Evolutionary conservation across 2,888 invertebrate species (phyloP).

Genomic region (Clitarchus hookeri): DNA sequence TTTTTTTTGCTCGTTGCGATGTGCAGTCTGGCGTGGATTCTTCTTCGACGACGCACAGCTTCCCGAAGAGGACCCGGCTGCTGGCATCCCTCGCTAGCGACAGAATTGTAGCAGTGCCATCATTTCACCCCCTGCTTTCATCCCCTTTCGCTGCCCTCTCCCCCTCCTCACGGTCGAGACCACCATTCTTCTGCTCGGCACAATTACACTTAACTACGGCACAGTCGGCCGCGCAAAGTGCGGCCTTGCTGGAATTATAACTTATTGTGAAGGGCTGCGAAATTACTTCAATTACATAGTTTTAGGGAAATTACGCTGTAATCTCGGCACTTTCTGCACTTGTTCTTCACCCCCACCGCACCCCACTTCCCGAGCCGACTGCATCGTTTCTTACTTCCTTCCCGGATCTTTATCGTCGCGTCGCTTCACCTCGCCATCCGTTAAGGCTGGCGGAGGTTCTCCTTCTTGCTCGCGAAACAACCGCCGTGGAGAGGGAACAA

Average conservation of each 20-base stretch:
- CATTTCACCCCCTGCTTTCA: not conserved
- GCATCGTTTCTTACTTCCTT: constrained; percentile 24
- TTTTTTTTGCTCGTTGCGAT: too few relatives aligned
- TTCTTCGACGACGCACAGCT: too few relatives aligned
- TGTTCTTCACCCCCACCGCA: not conserved
- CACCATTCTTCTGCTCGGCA: not conserved
- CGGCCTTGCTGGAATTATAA: constrained; percentile 36
- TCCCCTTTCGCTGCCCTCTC: constrained; percentile 2
- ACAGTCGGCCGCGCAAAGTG: constrained; percentile 40
- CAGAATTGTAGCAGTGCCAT: not conserved
- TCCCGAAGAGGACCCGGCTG: not conserved
- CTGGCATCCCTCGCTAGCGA: not conserved
- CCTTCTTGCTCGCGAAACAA: not conserved
- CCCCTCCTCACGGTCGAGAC: not conserved
- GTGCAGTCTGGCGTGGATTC: too few relatives aligned
- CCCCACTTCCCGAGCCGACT: not conserved
- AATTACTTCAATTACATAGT: constrained; percentile 44
- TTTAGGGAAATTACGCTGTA: constrained; percentile 42
- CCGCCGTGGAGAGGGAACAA: too few relatives aligned
- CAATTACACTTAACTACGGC: constrained; percentile 40
- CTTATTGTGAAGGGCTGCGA: constrained; percentile 40
- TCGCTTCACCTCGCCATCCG: not conserved
- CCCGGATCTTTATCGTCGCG: not conserved
- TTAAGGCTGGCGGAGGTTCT: not conserved
- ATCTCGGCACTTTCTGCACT: constrained; percentile 37